Percentiles rank a stretch among this genome's conserved stretches.
Evolutionary conservation across 1,140 invertebrate species (phyloP).

Genomic region (Dreissena polymorpha): DNA sequence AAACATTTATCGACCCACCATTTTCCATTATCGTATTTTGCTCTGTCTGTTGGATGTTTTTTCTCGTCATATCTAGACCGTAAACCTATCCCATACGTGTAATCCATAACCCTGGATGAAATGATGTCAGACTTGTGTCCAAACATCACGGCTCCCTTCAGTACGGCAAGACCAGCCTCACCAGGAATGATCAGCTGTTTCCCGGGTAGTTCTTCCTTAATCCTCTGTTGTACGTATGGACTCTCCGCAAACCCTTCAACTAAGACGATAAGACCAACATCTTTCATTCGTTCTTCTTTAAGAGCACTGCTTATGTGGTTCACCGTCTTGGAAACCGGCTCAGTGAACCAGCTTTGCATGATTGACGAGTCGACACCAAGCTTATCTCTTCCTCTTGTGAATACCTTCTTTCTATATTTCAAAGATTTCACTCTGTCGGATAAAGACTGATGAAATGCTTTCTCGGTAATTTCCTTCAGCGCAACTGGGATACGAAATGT

Average conservation of each 20-base stretch:
- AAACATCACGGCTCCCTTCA: not conserved
- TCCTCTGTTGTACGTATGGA: not conserved
- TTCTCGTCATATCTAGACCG: no score
- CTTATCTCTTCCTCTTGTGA: not conserved
- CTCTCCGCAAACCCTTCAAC: constrained; percentile 9
- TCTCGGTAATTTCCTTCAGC: not conserved
- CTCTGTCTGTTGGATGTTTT: no score
- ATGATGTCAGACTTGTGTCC: not conserved
- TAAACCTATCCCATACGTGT: not conserved
- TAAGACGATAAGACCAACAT: not conserved
- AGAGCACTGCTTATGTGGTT: not conserved
- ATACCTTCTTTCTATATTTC: not conserved
- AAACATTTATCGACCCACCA: no score
- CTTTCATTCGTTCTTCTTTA: not conserved
- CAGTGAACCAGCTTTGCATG: not conserved
- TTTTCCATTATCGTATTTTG: no score
- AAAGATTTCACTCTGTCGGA: not conserved
- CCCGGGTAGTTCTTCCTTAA: not conserved
- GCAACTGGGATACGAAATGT: constrained; percentile 16
- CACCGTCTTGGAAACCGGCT: not conserved
- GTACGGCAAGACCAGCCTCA: not conserved
- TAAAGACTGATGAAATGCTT: not conserved
- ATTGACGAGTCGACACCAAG: not conserved
- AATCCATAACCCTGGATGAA: not conserved
- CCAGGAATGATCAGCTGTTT: not conserved